A percentile compares a stretch with the other conserved stretches of the same genome.
phyloP scores from a whole-genome alignment of 1,140 invertebrate species.

The Drosophila nikananu region DNA sequence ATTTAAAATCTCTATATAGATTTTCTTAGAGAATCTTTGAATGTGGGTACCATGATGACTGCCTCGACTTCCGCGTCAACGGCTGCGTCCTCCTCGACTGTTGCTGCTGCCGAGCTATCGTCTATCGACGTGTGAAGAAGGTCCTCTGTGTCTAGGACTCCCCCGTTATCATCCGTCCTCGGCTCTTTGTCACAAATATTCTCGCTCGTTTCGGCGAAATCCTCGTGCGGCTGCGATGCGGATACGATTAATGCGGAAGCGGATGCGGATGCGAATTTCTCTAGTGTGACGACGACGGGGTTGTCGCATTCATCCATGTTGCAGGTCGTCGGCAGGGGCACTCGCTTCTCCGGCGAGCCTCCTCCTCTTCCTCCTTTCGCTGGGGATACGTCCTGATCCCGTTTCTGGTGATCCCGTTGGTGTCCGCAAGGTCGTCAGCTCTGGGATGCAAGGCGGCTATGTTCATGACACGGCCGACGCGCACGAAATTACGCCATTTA shows the following conservation, averaged over 20 bases:
- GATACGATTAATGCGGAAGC: slow-evolving; percentile 2
- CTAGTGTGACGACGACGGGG: slow-evolving; percentile 80
- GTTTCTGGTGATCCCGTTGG: slow-evolving; percentile 12
- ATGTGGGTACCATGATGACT: slow-evolving; percentile 76
- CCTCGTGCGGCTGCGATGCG: slow-evolving; percentile 61
- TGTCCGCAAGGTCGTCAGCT: slow-evolving; percentile 18
- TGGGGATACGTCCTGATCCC: slow-evolving; percentile 47
- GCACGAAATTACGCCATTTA: slow-evolving; percentile 77
- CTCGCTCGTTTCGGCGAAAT: slow-evolving; percentile 32
- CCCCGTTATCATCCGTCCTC: slow-evolving; percentile 39
- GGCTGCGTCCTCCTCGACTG: slow-evolving; percentile 62
- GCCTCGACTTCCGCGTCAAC: slow-evolving; percentile 77
- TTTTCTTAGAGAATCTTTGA: slow-evolving; percentile 3
- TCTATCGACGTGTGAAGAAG: slow-evolving; percentile 4
- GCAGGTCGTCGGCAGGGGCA: slow-evolving; percentile 63
- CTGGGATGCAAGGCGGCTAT: slow-evolving; percentile 44
- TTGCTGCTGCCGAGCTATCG: slow-evolving; percentile 29
- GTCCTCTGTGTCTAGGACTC: slow-evolving; percentile 28
- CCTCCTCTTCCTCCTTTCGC: slow-evolving; percentile 24
- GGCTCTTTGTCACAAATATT: slow-evolving; percentile 36
- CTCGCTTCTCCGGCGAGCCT: slow-evolving; percentile 67
- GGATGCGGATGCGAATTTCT: slow-evolving; percentile 22
- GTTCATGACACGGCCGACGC: slow-evolving; percentile 65
- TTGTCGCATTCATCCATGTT: slow-evolving; percentile 86
- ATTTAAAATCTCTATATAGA: neutral